Conservation (phyloP, 2,797 vertebrate species). For the Nyctibius grandis region DNA sequence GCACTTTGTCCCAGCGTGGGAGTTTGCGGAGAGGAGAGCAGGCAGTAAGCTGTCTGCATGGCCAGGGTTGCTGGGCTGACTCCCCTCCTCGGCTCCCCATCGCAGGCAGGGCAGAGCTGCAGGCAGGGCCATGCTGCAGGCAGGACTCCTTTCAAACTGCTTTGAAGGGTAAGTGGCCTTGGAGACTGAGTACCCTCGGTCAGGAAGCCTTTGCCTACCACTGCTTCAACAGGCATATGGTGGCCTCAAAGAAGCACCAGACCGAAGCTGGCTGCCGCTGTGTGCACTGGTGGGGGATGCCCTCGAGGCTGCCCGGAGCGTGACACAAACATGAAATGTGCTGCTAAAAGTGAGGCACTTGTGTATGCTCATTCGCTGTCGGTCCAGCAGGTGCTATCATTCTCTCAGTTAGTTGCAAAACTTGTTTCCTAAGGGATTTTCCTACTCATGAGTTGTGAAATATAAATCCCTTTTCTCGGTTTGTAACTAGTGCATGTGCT, state of each 20-base stretch:
- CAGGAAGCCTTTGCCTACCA: not conserved
- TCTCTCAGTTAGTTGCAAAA: not conserved
- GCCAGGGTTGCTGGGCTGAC: fast-evolving
- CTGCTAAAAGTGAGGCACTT: not conserved
- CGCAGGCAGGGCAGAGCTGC: not conserved
- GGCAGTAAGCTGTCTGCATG: not conserved
- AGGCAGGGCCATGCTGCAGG: too few species aligned
- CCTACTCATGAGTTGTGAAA: not conserved
- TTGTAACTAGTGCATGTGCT: not conserved
- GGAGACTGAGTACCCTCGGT: not conserved
- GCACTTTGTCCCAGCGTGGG: not conserved
- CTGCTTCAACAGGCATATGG: not conserved
- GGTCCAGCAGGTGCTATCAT: not conserved
- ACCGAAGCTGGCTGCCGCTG: not conserved
- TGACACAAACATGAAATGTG: not conserved
- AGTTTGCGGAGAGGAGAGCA: not conserved
- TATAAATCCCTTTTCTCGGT: not conserved
- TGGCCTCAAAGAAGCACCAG: not conserved
- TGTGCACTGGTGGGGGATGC: too few species aligned
- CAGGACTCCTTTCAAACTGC: not conserved
- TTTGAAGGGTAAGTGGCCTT: not conserved
- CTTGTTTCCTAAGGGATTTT: not conserved
- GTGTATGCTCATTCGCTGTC: not conserved
- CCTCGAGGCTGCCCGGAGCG: not conserved
- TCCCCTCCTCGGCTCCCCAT: not conserved